Evolutionary conservation across 2,797 vertebrate species (phyloP).

Genomic region (Notolepis coatsorum): DNA sequence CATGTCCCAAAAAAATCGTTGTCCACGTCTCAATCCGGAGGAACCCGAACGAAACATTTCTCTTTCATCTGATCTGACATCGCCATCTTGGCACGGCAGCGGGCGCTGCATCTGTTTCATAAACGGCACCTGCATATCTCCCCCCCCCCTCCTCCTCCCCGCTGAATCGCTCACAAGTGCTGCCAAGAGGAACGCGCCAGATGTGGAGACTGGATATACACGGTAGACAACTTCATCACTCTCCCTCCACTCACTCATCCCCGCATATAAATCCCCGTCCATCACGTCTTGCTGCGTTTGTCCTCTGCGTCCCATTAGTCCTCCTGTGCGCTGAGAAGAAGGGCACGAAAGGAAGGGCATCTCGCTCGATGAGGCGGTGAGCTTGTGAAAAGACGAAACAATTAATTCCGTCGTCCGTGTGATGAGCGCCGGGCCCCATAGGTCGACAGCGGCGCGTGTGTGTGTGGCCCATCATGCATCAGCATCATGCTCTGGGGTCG

Average conservation of each 20-base stretch:
- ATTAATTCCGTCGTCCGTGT: constrained; percentile 26
- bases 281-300: constrained; percentile 57
- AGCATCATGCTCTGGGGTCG: constrained; percentile 23
- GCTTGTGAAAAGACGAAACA: constrained; percentile 25
- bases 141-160: constrained; percentile 42
- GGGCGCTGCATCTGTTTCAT: constrained; percentile 72
- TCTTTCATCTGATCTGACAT: constrained; percentile 62
- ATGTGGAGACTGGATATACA: constrained; percentile 72
- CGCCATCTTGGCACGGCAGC: constrained; percentile 61
- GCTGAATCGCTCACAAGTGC: constrained; percentile 72
- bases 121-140: constrained; percentile 74
- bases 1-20: constrained; percentile 48
- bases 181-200: constrained; percentile 76
- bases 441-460: constrained; percentile 63
- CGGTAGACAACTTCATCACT: constrained; percentile 77
- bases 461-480: constrained; percentile 66
- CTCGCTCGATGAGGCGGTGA: constrained; percentile 13
- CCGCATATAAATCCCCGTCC: constrained; percentile 73
- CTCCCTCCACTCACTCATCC: constrained; percentile 66
- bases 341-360: constrained; percentile 55
- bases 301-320: constrained; percentile 67
- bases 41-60: constrained; percentile 66
- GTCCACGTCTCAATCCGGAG: no score
- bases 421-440: constrained; percentile 34
- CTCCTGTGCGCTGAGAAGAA: constrained; percentile 55